Percentiles rank a stretch among this genome's conserved stretches.
Evolutionary conservation across 2,797 vertebrate species (phyloP).

Genomic region (Chiroxiphia lanceolata): DNA sequence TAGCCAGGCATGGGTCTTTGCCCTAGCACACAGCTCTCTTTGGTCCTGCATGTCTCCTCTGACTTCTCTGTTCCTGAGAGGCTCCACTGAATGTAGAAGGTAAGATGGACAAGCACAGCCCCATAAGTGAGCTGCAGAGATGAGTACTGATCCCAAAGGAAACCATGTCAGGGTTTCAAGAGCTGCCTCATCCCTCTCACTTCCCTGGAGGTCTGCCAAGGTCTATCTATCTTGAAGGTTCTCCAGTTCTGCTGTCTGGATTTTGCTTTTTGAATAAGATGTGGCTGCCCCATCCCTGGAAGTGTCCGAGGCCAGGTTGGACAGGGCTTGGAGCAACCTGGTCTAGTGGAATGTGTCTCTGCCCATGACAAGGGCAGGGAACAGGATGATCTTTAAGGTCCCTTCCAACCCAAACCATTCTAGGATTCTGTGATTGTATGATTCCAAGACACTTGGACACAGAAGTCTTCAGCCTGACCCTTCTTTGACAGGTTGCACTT

Average conservation of each 20-base stretch:
- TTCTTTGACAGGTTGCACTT: not conserved
- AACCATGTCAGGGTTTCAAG: not conserved
- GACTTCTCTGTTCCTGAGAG: not conserved
- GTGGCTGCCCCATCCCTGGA: not conserved
- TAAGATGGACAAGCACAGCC: not conserved
- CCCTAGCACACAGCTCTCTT: not conserved
- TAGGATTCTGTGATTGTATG: not conserved
- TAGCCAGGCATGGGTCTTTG: not conserved
- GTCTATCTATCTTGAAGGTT: not conserved
- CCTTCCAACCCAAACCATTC: not conserved
- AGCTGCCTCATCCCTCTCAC: not conserved
- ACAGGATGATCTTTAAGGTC: not conserved
- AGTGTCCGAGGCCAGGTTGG: not conserved
- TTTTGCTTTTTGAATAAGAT: not conserved
- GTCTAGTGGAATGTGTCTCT: not conserved
- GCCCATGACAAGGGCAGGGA: rapidly evolving
- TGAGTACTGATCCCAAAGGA: not conserved
- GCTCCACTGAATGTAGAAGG: not conserved
- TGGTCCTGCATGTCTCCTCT: not conserved
- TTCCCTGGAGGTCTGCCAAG: not conserved
- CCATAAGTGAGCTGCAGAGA: not conserved
- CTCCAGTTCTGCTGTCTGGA: not conserved
- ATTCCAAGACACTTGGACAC: not conserved
- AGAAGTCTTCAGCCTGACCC: not conserved
- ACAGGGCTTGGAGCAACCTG: not conserved